Evolutionary conservation across 2,113 vertebrate genomes (phyloP).

Genomic region (Prietella phreatophila): DNA sequence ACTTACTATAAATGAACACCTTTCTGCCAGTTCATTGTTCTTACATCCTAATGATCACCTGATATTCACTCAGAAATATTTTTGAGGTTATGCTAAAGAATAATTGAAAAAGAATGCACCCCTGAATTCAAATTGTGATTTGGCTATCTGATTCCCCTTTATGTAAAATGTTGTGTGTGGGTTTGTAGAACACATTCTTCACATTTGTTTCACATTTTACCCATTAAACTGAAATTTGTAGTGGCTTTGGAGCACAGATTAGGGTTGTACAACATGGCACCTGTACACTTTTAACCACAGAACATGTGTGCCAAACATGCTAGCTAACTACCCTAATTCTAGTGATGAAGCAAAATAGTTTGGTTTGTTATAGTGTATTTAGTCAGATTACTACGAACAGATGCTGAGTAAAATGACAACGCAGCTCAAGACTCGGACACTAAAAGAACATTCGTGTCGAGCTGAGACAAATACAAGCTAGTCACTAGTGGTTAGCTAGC

Average conservation of each 20-base stretch:
- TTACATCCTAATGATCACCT: not conserved
- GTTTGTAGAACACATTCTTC: not conserved
- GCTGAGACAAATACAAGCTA: not conserved
- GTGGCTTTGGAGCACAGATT: not conserved
- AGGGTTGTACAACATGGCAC: not conserved
- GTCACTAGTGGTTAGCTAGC: not conserved
- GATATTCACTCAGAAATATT: not conserved
- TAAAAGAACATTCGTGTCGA: not conserved
- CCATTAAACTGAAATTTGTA: not conserved
- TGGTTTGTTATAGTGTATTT: not conserved
- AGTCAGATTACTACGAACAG: not conserved
- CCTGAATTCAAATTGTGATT: not conserved
- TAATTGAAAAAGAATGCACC: not conserved
- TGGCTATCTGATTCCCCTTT: not conserved
- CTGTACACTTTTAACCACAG: not conserved
- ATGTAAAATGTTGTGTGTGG: not conserved
- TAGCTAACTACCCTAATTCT: not conserved
- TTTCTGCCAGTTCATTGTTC: not conserved
- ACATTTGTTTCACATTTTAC: not conserved
- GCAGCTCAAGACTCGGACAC: not conserved
- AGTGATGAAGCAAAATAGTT: not conserved
- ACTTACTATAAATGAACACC: not conserved
- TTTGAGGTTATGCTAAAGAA: not conserved
- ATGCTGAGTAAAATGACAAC: not conserved
- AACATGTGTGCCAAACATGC: not conserved